A percentile compares a stretch with the other conserved stretches of the same genome.
Conservation (phyloP, 1,140 invertebrate genomes). For the Drosophila lini region DNA sequence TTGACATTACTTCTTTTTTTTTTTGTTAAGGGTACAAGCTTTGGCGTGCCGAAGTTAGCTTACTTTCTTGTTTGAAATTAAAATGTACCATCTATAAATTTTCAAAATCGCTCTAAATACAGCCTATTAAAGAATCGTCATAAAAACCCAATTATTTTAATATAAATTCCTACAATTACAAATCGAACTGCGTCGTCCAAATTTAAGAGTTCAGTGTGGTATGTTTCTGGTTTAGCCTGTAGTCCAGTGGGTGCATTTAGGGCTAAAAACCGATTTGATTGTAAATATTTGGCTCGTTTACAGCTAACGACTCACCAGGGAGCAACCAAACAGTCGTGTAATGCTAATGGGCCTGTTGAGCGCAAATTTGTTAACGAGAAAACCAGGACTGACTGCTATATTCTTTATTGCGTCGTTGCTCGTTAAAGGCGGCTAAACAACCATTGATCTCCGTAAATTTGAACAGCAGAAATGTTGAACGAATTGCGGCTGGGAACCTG, state of each 20-base stretch:
- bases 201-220: conserved; percentile 2
- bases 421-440: neutral
- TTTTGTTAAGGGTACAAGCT: no score
- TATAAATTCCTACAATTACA: neutral
- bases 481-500: neutral
- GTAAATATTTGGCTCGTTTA: conserved; percentile 68
- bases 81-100: no score
- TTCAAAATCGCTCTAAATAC: no score
- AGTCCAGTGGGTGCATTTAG: conserved; percentile 61
- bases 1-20: no score
- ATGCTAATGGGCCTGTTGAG: conserved; percentile 52
- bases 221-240: conserved; percentile 11
- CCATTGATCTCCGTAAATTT: conserved; percentile 42
- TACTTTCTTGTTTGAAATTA: no score
- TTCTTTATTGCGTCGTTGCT: conserved; percentile 21
- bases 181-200: neutral
- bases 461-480: conserved; percentile 25
- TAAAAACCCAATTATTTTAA: neutral
- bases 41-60: no score
- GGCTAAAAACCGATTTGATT: conserved; percentile 57
- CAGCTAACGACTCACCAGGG: conserved; percentile 61
- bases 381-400: neutral
- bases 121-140: neutral
- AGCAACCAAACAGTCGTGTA: conserved; percentile 33
- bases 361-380: conserved; percentile 47